Conservation (phyloP, 2,113 vertebrate genomes). For the Lontra canadensis region DNA sequence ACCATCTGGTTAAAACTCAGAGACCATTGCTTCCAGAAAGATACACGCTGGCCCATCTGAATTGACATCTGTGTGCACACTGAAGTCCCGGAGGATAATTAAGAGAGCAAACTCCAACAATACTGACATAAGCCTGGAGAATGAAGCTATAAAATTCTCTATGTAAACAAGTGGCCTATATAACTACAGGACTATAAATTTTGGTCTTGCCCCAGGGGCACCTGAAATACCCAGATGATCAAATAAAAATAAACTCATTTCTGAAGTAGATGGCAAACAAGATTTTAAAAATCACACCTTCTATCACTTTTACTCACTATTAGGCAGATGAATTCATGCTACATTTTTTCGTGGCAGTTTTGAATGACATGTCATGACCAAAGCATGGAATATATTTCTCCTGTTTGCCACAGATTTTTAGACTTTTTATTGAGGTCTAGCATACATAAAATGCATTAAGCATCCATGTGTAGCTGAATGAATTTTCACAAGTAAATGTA, state of each 20-base stretch:
- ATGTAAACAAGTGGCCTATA: slow-evolving; percentile 78
- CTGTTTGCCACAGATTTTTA: not conserved
- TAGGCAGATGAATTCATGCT: slow-evolving; percentile 2
- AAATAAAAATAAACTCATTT: slow-evolving; percentile 69
- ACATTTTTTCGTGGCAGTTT: not conserved
- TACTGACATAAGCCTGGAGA: slow-evolving; percentile 76
- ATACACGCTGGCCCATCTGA: slow-evolving; percentile 77
- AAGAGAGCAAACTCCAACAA: slow-evolving; percentile 69
- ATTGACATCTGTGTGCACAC: slow-evolving; percentile 76
- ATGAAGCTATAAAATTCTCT: slow-evolving; percentile 73
- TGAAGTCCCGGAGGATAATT: slow-evolving; percentile 75
- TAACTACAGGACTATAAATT: slow-evolving; percentile 77
- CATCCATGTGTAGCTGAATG: not conserved
- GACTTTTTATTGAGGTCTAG: not conserved
- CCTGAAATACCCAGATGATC: slow-evolving; percentile 77
- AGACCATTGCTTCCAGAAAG: slow-evolving; percentile 79
- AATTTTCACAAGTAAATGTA: not conserved
- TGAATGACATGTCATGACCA: slow-evolving; percentile 9
- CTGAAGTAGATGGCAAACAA: slow-evolving; percentile 59
- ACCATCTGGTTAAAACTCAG: slow-evolving; percentile 76
- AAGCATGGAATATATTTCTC: not conserved
- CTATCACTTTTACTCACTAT: slow-evolving; percentile 5
- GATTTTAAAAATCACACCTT: slow-evolving; percentile 49
- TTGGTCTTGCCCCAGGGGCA: slow-evolving; percentile 64
- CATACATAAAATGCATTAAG: not conserved